Base-by-base conservation (phyloP, 2,888 invertebrate species). In the Aleiodes testaceus region DNA sequence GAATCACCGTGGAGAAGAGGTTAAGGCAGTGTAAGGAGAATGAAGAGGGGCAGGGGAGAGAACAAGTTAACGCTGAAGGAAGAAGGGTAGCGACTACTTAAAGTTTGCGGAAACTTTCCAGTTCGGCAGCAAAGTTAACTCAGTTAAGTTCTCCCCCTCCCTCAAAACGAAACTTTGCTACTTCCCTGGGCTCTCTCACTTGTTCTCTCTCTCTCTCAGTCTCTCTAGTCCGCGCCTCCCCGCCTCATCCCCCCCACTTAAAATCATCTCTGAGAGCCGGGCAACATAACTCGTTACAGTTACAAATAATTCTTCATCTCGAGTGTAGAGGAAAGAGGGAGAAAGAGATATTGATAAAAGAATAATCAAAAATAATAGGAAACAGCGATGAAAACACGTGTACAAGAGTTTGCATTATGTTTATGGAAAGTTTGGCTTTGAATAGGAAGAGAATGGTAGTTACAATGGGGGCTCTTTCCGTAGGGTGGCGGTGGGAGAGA, bases 81-180 rank as follows among this genome's bases (percentile, higher is more conserved):
- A 66, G 73, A 79, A 81, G 75, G 80, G 82, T 82, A 80, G 79
- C 79, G 79, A 84, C 86, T 87, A 86, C 86, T 87, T 86, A 86
- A 87, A 87, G 82, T 87, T 86, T 84, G 84, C 81, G 80, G 82
- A 86, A 86, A 87, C 81, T 86, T 87, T 84, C 81, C 44, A 63
- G 82, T 83, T 85, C 85, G 82, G 84, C 84, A 86, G 86, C 84
- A 85, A 87, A 86, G 87, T 86, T 86, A 86, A 86, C 87, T 87
- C 83, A 86, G 86, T 86, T 86, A 85, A 86, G 86, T 86, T 66
- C 66, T 67, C 71, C 52, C 61, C 22, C 45, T 84, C 81, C 81
- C 80, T 77, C 80, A 81, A 82, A 84, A 83, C 82, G 82, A 87
- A 87, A 85, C 85, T 87, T 86, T 80, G 81, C 79, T 80, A 83